These are phyloP conservation scores for Apodemus agrarius DNA, from an alignment of 2,797 vertebrate species.

Conservation along the genomic window DNA sequence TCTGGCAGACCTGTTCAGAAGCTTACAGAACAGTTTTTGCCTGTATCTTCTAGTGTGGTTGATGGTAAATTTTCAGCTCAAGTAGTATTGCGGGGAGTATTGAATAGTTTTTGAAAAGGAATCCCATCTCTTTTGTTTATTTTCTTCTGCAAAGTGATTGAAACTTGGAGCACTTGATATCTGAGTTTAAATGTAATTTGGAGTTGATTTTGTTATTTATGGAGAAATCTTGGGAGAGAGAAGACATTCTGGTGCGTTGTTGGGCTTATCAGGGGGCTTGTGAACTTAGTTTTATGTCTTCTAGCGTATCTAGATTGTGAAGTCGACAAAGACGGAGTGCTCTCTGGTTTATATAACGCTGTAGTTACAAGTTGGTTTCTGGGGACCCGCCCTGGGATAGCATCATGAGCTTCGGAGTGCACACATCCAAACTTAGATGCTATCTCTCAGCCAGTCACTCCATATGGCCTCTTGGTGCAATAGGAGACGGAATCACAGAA, in stretches of 20 bases:
- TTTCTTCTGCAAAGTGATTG: conserved; percentile 30
- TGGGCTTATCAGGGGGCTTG: neutral
- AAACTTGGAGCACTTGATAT: neutral
- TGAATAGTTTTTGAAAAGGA: conserved; percentile 29
- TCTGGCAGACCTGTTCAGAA: neutral
- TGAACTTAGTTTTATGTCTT: conserved; percentile 16
- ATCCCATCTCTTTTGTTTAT: neutral
- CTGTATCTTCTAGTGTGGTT: neutral
- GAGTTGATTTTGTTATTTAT: neutral
- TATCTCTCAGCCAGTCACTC: neutral
- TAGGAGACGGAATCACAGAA: neutral
- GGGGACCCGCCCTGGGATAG: neutral
- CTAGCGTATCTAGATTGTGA: neutral
- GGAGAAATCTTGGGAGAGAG: conserved; percentile 6
- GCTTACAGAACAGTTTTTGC: neutral
- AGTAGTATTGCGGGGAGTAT: neutral
- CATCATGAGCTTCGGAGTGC: neutral
- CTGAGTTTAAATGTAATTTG: conserved; percentile 42
- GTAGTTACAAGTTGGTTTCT: neutral
- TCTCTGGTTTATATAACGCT: neutral
- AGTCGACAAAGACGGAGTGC: neutral
- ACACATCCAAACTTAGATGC: no score
- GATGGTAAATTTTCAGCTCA: neutral
- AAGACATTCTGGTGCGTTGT: neutral
- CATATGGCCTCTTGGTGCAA: neutral